Evolutionary conservation across 2,888 invertebrate species (phyloP).

Genomic region (Eustalomyia histrio): DNA sequence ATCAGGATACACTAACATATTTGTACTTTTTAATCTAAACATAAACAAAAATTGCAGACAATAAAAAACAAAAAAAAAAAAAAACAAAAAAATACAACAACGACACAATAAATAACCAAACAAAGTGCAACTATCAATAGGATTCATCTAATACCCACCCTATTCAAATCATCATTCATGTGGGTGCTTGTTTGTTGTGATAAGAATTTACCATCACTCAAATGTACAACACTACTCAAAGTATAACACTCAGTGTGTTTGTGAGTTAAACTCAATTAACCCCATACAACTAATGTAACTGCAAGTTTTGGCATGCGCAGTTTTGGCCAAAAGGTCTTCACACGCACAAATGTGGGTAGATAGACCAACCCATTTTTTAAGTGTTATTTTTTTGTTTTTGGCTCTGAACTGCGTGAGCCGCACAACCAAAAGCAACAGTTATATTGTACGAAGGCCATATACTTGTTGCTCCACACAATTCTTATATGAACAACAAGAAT

Average conservation of each 20-base stretch:
- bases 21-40: constrained; percentile 55
- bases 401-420: constrained; percentile 50
- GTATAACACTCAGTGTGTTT: constrained; percentile 65
- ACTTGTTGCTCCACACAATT: constrained; percentile 63
- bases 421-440: constrained; percentile 45
- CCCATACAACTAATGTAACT: constrained; percentile 26
- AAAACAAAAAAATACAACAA: constrained; percentile 2
- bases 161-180: constrained; percentile 29
- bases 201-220: constrained; percentile 69
- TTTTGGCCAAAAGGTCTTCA: constrained; percentile 45
- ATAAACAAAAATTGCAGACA: constrained; percentile 57
- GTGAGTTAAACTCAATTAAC: constrained; percentile 32
- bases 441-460: constrained; percentile 16
- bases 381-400: constrained; percentile 12
- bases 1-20: constrained; percentile 15
- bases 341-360: constrained; percentile 65
- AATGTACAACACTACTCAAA: constrained; percentile 12
- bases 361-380: constrained; percentile 66
- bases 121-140: constrained; percentile 52
- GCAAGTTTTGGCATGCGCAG: constrained; percentile 64
- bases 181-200: constrained; percentile 60
- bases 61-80: no score
- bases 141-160: constrained; percentile 43
- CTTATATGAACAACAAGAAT: constrained; percentile 12
- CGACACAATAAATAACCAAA: constrained; percentile 17